Base-by-base conservation (phyloP, 2,888 invertebrate genomes). In the Anoplius nigerrimus region DNA sequence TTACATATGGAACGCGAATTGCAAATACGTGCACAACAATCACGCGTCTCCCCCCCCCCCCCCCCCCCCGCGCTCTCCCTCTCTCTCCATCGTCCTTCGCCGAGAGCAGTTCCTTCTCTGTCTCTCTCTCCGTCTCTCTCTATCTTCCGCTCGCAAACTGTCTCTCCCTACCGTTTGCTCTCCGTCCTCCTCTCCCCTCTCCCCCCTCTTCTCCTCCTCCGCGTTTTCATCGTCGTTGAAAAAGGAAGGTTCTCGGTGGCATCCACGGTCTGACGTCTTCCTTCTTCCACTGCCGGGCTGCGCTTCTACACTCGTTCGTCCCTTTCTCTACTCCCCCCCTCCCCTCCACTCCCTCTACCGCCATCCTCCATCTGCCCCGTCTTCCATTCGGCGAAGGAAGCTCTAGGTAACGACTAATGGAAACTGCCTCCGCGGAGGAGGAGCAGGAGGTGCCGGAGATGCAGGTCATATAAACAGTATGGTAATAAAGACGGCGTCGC, bases 401-500 rank as follows among this genome's bases (percentile, higher is more conserved):
- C 59, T 34, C 34, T 45, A 54, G 51, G 61, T 70, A 65, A 64
- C 57, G 66, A 64, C 69, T 75, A 72, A 74, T 67, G 74, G 71
- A 69, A 77, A 65, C 52, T 58, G 51, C 51, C 62, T 71, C 66
- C 55, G 34, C 18, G 24, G 71, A 69, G 46, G 61, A 21, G 59
- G 58, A 53, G 53, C 54, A 62, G 46, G 71, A 69, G 72, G 74
- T 76, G 71, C 62, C 56, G 61, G 46, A 65, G 76, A 76, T 76
- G 69, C 76, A 60, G 76, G 74, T 75, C 78, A 79, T 82, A 82
- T 84, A 82, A 84, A 84, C 82, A 81, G 78, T 79, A 81, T 78
- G 78, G 80, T 82, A 84, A 84, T 86, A 79, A 82, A 82, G 75
- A 77, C 75, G 67, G 72, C 76, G 72, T 76, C 69, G 79, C 76